Conservation (phyloP, 2,888 invertebrate genomes). For the Bimastos eiseni region DNA sequence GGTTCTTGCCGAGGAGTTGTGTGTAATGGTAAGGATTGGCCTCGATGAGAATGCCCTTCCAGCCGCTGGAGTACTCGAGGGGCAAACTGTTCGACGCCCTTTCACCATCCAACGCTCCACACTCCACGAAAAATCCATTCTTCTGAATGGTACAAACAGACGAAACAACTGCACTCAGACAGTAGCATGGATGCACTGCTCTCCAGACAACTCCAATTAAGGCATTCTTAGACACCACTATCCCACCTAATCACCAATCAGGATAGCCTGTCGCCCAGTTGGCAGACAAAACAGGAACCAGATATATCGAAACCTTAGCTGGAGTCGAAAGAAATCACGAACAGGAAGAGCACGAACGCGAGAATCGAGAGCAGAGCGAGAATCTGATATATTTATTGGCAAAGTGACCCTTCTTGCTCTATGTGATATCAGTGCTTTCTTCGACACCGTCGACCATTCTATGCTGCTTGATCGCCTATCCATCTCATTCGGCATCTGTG, state of each 20-base stretch:
- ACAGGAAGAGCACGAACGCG: no score
- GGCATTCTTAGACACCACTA: background rate
- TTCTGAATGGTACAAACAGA: slow-evolving; percentile 28
- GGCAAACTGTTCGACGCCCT: slow-evolving; percentile 39
- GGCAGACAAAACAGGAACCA: no score
- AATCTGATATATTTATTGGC: no score
- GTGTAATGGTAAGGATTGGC: slow-evolving; percentile 40
- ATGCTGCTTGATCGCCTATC: no score
- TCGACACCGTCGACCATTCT: no score
- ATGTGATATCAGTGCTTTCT: no score
- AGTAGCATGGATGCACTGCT: background rate
- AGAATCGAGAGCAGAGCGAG: no score
- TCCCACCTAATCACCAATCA: background rate
- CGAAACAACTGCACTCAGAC: background rate
- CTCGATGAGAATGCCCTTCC: slow-evolving; percentile 41
- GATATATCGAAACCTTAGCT: no score
- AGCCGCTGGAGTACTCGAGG: slow-evolving; percentile 36
- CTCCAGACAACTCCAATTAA: background rate
- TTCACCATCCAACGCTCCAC: slow-evolving; percentile 42
- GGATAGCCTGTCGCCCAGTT: no score
- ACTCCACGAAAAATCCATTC: slow-evolving; percentile 41
- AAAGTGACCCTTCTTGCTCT: no score
- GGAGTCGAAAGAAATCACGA: no score
- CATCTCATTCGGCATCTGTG: no score
- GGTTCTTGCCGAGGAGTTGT: slow-evolving; percentile 41